phyloP scores from a whole-genome alignment of 2,113 vertebrate species.

The Chinchilla lanigera region DNA sequence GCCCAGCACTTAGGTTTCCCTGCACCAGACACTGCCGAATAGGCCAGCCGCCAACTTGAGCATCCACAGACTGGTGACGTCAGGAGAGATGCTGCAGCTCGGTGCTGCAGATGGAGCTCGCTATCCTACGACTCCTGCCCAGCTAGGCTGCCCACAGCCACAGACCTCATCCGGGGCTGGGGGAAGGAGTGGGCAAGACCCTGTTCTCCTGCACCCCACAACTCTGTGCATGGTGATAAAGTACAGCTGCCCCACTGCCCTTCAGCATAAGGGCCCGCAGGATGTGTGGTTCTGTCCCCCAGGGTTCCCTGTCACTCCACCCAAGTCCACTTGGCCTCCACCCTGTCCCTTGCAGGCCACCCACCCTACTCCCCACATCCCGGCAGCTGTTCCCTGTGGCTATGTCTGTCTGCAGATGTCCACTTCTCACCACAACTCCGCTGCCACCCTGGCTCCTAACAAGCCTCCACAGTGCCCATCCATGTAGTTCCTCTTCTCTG shows the following conservation, averaged over 20 bases:
- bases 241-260: background rate
- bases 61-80: background rate
- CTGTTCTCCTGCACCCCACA: background rate
- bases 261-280: background rate
- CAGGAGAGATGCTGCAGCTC: background rate
- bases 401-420: background rate
- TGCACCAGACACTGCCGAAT: background rate
- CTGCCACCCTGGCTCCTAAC: too few relatives aligned
- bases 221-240: background rate
- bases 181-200: background rate
- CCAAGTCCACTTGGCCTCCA: too few relatives aligned
- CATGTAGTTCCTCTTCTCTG: background rate
- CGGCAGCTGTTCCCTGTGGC: background rate
- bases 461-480: background rate
- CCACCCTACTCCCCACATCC: background rate
- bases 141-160: background rate
- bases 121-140: background rate
- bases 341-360: too few relatives aligned
- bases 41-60: background rate
- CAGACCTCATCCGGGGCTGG: background rate
- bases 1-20: background rate
- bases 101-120: background rate
- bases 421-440: background rate
- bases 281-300: too few relatives aligned
- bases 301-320: background rate